Evolutionary conservation across 2,797 vertebrate genomes (phyloP).

Genomic region (Remorina albescens): DNA sequence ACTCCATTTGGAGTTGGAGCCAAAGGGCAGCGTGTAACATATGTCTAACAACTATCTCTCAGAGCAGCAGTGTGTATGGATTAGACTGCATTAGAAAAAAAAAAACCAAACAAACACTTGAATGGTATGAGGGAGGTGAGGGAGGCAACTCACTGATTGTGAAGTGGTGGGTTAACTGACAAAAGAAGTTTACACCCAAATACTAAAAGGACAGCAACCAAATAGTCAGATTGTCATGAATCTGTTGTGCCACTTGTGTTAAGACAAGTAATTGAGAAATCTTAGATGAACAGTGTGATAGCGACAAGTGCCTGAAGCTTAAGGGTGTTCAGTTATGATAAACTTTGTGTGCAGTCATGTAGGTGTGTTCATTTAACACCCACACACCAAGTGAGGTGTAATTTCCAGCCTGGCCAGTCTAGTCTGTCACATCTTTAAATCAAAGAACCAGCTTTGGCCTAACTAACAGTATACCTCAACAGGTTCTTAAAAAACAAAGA

Average conservation of each 20-base stretch:
- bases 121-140: too few relatives aligned
- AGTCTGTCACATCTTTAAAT: constrained; percentile 7
- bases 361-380: constrained; percentile 27
- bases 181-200: neutral
- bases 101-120: constrained; percentile 31
- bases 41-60: constrained; percentile 14
- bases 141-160: neutral
- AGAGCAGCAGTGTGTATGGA: constrained; percentile 9
- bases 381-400: constrained; percentile 28
- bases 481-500: constrained; percentile 34
- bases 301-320: constrained; percentile 23
- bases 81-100: constrained; percentile 29
- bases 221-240: neutral
- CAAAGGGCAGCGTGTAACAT: constrained; percentile 5
- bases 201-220: neutral
- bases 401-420: constrained; percentile 25
- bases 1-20: neutral
- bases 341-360: neutral
- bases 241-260: neutral
- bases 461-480: constrained; percentile 17
- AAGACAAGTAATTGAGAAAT: neutral
- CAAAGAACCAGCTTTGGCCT: neutral
- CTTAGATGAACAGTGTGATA: neutral
- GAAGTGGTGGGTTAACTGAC: neutral
- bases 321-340: constrained; percentile 15